These are phyloP conservation scores for Deroptyus accipitrinus DNA, from an alignment of 2,113 vertebrate genomes.

Conservation along the genomic window DNA sequence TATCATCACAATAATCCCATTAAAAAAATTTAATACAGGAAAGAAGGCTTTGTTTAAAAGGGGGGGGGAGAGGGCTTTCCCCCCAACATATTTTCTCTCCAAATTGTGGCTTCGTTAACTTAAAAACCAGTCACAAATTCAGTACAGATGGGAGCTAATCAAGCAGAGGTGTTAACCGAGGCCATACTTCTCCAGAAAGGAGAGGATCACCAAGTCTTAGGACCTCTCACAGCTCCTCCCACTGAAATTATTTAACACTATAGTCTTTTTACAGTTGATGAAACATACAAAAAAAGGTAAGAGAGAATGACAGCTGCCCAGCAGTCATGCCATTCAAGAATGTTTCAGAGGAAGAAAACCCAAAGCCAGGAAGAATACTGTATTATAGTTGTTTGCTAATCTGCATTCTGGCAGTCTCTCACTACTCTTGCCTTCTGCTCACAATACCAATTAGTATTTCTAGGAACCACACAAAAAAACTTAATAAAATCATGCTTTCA, in stretches of 20 bases:
- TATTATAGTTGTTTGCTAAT: neutral
- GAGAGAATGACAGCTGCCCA: neutral
- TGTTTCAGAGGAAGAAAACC: neutral
- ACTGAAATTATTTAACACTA: neutral
- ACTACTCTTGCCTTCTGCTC: neutral
- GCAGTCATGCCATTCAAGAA: neutral
- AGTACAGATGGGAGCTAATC: neutral
- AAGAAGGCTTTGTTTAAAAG: neutral
- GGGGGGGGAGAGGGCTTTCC: rapidly evolving
- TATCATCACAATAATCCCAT: neutral
- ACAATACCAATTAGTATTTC: neutral
- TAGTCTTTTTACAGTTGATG: neutral
- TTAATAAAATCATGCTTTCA: neutral
- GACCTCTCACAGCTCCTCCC: neutral
- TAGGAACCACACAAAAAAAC: neutral
- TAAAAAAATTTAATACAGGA: neutral
- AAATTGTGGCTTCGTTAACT: neutral
- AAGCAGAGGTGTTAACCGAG: neutral
- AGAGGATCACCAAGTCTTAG: neutral
- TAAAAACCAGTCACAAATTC: neutral
- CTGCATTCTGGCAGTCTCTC: neutral
- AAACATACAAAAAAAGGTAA: neutral
- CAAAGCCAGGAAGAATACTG: neutral
- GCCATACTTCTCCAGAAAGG: neutral
- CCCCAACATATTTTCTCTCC: neutral